Percentiles rank a stretch among this genome's conserved stretches.
These are phyloP conservation scores for Thalassaphorura encarpata DNA, from an alignment of 1,140 invertebrate genomes.

Conservation along the genomic window DNA sequence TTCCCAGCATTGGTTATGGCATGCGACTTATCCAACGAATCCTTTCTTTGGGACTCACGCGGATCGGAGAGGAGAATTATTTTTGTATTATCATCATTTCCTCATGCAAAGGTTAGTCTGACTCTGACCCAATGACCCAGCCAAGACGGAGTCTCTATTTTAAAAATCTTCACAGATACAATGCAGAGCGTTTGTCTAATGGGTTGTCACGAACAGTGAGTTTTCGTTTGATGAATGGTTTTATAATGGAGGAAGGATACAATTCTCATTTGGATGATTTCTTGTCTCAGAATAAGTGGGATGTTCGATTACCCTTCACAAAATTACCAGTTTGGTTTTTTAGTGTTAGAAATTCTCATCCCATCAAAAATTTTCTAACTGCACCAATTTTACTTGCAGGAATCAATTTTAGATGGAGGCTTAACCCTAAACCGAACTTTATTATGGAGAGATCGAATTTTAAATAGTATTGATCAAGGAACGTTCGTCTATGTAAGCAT, in stretches of 20 bases:
- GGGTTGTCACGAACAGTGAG: neutral
- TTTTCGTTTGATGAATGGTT: neutral
- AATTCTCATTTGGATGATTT: conserved; percentile 7
- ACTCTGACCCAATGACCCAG: neutral
- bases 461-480: neutral
- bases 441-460: neutral
- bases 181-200: conserved; percentile 4
- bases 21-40: conserved; percentile 48
- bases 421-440: too few species aligned
- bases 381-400: neutral
- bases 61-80: conserved; percentile 14
- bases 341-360: neutral
- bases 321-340: neutral
- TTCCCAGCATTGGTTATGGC: conserved; percentile 53
- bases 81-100: conserved; percentile 6
- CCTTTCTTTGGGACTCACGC: neutral
- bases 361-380: neutral
- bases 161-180: neutral
- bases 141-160: neutral
- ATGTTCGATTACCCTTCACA: neutral
- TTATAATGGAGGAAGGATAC: neutral
- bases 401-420: too few species aligned
- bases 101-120: neutral
- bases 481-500: neutral
- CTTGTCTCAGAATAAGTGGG: neutral